Evolutionary conservation across 1,140 invertebrate genomes (phyloP).

Genomic region (Chelonus insularis): DNA sequence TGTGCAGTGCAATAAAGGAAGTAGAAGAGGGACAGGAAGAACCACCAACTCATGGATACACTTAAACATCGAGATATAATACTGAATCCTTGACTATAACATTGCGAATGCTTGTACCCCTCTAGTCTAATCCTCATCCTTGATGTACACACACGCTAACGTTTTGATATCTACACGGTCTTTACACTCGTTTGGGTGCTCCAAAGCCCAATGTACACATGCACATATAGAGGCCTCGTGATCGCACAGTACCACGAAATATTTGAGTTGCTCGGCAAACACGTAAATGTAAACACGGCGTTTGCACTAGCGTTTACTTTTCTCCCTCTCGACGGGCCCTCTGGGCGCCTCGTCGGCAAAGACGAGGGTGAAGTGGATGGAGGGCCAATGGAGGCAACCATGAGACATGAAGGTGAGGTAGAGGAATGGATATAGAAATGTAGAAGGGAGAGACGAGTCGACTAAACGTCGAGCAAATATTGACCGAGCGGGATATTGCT

Average conservation of each 20-base stretch:
- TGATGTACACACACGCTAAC: constrained; percentile 28
- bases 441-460: constrained; percentile 40
- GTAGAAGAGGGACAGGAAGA: background rate
- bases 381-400: background rate
- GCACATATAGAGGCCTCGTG: constrained; percentile 35
- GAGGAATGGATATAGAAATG: constrained; percentile 5
- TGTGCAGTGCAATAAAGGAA: constrained; percentile 1
- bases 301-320: constrained; percentile 59
- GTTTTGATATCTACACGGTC: background rate
- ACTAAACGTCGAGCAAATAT: constrained; percentile 60
- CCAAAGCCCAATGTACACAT: constrained; percentile 28
- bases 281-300: constrained; percentile 59
- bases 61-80: background rate
- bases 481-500: constrained; percentile 61
- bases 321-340: constrained; percentile 40
- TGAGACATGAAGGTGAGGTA: background rate
- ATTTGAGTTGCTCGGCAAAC: constrained; percentile 60
- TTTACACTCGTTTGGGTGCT: constrained; percentile 17
- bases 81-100: background rate
- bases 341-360: constrained; percentile 20
- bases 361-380: constrained; percentile 17
- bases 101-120: constrained; percentile 3
- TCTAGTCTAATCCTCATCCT: constrained; percentile 27
- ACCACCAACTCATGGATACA: background rate
- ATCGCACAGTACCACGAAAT: constrained; percentile 51